Percentiles rank a stretch among this genome's conserved stretches.
phyloP scores from a whole-genome alignment of 2,888 invertebrate species.

The Epistrophe grossulariae region DNA sequence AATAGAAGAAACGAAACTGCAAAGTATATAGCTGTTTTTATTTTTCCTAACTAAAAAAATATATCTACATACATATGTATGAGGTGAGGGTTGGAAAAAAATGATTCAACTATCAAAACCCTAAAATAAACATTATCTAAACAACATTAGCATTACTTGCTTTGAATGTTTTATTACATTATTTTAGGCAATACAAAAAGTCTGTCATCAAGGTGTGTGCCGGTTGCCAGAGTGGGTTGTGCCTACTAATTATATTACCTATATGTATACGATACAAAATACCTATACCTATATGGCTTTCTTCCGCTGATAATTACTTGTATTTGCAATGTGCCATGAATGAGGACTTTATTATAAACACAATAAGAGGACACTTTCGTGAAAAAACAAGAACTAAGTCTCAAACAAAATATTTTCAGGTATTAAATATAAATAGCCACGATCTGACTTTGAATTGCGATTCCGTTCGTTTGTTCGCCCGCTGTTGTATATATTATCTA shows the following conservation, averaged over 20 bases:
- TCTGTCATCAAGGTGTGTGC: slow-evolving; percentile 13
- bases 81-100: not conserved
- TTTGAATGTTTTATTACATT: not conserved
- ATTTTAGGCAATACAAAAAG: slow-evolving; percentile 3
- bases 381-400: not conserved
- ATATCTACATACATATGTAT: too few species aligned
- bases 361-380: slow-evolving; percentile 48
- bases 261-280: too few species aligned
- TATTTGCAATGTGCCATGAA: slow-evolving; percentile 36
- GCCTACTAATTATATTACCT: not conserved
- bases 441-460: slow-evolving; percentile 61
- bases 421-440: slow-evolving; percentile 11
- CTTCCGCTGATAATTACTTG: slow-evolving; percentile 57
- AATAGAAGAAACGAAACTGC: too few species aligned
- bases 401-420: not conserved
- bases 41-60: too few species aligned
- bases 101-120: not conserved
- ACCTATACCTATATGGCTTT: too few species aligned
- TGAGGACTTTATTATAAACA: slow-evolving; percentile 60
- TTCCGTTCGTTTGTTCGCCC: slow-evolving; percentile 27
- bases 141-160: not conserved
- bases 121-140: not conserved
- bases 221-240: not conserved
- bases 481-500: slow-evolving; percentile 13
- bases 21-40: too few species aligned